Conservation (phyloP, 2,113 vertebrate species). For the Cavia porcellus region DNA sequence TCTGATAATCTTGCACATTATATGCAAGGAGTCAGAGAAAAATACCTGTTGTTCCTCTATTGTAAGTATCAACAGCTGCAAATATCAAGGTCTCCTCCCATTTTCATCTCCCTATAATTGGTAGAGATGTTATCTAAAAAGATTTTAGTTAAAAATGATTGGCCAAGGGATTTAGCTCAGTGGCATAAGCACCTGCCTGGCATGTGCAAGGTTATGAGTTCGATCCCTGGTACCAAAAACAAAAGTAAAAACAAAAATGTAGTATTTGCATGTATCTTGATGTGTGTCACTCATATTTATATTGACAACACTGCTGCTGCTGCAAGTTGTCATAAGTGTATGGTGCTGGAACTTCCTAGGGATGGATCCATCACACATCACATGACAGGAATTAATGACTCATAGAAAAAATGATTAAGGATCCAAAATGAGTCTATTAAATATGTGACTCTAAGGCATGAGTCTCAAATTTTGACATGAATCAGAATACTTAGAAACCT, state of each 20-base stretch:
- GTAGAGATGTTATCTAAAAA: constrained; percentile 1
- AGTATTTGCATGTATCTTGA: not conserved
- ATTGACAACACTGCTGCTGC: not conserved
- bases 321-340: not conserved
- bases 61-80: not conserved
- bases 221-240: too few species aligned
- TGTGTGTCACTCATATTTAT: not conserved
- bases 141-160: not conserved
- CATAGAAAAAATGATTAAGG: not conserved
- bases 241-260: not conserved
- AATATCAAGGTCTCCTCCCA: not conserved
- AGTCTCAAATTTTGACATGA: not conserved
- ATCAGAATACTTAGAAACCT: not conserved
- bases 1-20: not conserved
- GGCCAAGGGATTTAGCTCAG: too few species aligned
- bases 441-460: not conserved
- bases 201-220: too few species aligned
- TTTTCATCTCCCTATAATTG: not conserved
- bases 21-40: not conserved
- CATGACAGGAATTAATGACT: not conserved
- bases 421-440: not conserved
- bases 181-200: too few species aligned
- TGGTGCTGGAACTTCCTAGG: not conserved
- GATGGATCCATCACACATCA: not conserved
- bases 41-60: not conserved